These are phyloP conservation scores for Grus americana DNA, from an alignment of 2,113 vertebrate genomes.

Conservation along the genomic window DNA sequence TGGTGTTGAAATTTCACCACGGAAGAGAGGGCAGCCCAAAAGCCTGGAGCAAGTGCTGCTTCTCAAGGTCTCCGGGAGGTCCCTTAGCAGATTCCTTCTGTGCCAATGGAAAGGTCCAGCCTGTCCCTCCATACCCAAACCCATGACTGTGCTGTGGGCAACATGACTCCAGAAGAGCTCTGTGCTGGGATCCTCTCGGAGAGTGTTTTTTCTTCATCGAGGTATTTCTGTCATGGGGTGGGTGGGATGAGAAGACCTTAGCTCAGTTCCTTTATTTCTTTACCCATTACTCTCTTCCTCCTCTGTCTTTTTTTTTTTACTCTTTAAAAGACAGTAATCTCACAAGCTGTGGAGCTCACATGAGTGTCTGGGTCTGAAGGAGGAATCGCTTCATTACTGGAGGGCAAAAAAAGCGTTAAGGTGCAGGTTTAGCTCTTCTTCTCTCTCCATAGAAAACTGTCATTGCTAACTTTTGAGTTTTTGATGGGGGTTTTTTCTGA, in stretches of 20 bases:
- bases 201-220: fast-evolving
- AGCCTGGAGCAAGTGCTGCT: not conserved
- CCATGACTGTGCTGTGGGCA: not conserved
- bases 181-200: not conserved
- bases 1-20: not conserved
- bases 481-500: not conserved
- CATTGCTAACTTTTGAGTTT: not conserved
- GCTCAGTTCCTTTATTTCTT: not conserved
- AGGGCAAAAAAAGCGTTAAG: not conserved
- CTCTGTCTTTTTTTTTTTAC: not conserved
- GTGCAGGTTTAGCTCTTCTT: not conserved
- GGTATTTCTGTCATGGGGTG: not conserved
- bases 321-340: not conserved
- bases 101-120: not conserved
- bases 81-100: not conserved
- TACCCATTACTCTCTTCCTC: not conserved
- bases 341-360: not conserved
- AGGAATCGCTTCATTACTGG: not conserved
- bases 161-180: fast-evolving
- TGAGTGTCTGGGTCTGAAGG: not conserved
- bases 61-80: not conserved
- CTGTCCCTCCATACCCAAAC: not conserved
- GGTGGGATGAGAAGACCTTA: not conserved
- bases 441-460: not conserved
- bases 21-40: not conserved